These are phyloP conservation scores for Bibio marci DNA, from an alignment of 2,888 invertebrate species.

Conservation along the genomic window DNA sequence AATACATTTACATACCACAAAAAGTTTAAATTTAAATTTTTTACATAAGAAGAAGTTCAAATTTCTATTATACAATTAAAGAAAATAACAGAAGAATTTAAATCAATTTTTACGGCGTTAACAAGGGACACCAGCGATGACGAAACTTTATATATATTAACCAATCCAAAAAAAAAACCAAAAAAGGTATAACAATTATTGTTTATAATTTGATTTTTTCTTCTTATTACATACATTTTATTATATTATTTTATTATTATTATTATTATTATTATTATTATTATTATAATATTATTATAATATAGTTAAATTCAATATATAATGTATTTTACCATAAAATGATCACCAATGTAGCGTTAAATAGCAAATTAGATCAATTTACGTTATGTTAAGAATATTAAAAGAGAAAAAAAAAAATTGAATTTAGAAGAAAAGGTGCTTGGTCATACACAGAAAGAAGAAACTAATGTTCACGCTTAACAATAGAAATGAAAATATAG, in stretches of 20 bases:
- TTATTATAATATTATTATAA: no score
- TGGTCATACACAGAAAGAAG: neutral
- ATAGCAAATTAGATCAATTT: conserved; percentile 2
- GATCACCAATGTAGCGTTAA: conserved; percentile 1
- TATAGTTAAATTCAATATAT: no score
- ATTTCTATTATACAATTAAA: no score
- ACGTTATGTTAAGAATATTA: neutral
- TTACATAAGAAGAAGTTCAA: no score
- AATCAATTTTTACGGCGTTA: conserved; percentile 2
- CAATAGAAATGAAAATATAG: no score
- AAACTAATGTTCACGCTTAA: no score
- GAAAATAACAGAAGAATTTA: neutral
- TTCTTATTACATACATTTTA: no score
- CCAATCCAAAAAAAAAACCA: neutral
- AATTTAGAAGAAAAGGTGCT: neutral
- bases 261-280: no score
- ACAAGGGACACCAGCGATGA: conserved; percentile 1
- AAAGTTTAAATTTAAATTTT: no score
- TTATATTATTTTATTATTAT: no score
- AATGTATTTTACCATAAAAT: neutral
- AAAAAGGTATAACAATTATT: neutral
- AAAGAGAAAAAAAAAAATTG: neutral
- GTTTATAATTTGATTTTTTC: no score
- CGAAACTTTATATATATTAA: neutral
- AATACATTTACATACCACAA: no score